Percentiles rank a stretch among this genome's conserved stretches.
Conservation (phyloP, 2,113 vertebrate genomes). For the Tylochromis polylepis region DNA sequence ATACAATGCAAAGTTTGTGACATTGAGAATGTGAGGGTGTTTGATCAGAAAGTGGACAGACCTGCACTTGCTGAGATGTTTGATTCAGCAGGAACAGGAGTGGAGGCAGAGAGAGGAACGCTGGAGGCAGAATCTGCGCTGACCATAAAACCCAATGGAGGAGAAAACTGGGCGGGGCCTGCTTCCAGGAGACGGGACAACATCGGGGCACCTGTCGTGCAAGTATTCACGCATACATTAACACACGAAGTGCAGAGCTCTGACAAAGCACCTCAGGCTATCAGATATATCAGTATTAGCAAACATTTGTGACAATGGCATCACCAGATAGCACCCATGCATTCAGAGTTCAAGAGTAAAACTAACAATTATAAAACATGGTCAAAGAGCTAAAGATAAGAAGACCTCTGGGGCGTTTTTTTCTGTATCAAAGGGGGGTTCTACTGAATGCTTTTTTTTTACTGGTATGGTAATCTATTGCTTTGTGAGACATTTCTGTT, state of each 20-base stretch:
- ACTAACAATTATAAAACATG: neutral
- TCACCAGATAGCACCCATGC: neutral
- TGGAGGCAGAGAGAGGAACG: conserved; percentile 75
- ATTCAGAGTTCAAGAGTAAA: neutral
- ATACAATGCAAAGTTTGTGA: neutral
- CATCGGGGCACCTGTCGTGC: conserved; percentile 88
- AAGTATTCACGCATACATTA: neutral
- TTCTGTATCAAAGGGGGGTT: neutral
- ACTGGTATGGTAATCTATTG: neutral
- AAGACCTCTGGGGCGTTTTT: neutral
- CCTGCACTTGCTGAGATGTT: conserved; percentile 48
- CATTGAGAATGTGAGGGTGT: neutral
- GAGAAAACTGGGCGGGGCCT: conserved; percentile 87
- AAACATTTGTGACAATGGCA: neutral
- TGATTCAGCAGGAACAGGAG: conserved; percentile 69
- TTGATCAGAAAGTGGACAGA: conserved; percentile 12
- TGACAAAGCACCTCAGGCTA: neutral
- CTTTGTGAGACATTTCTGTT: neutral
- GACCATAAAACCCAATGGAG: conserved; percentile 82
- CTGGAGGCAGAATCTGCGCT: conserved; percentile 38
- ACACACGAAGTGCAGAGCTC: neutral
- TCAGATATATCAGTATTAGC: neutral
- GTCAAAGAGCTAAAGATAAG: neutral
- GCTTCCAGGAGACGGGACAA: conserved; percentile 97
- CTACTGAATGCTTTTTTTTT: neutral